Evolutionary conservation across 2,797 vertebrate species (phyloP).

Genomic region (Myotis pilosus): DNA sequence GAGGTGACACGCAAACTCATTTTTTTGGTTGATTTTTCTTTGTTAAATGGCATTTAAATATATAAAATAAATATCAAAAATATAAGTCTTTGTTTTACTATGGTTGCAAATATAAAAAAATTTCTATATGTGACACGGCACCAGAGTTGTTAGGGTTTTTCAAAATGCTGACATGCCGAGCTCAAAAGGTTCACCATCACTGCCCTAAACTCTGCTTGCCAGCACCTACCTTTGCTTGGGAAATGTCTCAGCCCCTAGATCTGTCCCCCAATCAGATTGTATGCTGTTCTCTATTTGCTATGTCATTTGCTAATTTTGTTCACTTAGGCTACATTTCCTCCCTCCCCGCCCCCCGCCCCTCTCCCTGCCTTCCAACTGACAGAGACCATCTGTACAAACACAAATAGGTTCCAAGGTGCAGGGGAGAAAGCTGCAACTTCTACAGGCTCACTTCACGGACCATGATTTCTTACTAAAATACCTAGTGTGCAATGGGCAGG

Average conservation of each 20-base stretch:
- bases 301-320: conserved; percentile 58
- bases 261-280: background rate
- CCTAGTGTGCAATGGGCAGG: background rate
- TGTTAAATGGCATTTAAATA: no score
- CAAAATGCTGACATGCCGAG: no score
- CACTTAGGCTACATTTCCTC: conserved; percentile 13
- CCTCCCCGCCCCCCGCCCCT: background rate
- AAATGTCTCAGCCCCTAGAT: conserved; percentile 19
- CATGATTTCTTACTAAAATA: conserved; percentile 31
- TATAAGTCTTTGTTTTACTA: no score
- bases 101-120: no score
- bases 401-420: conserved; percentile 60
- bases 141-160: no score
- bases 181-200: no score
- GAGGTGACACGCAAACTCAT: no score
- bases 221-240: background rate
- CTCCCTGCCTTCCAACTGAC: conserved; percentile 42
- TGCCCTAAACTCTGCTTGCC: background rate
- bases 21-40: no score
- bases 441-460: background rate
- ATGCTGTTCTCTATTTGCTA: conserved; percentile 47
- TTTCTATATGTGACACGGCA: no score
- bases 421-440: conserved; percentile 18
- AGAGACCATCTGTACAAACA: conserved; percentile 67
- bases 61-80: no score